Conservation (phyloP, 37 sponge, comb jelly and placozoan genomes). For the Tethya wilhelma region DNA sequence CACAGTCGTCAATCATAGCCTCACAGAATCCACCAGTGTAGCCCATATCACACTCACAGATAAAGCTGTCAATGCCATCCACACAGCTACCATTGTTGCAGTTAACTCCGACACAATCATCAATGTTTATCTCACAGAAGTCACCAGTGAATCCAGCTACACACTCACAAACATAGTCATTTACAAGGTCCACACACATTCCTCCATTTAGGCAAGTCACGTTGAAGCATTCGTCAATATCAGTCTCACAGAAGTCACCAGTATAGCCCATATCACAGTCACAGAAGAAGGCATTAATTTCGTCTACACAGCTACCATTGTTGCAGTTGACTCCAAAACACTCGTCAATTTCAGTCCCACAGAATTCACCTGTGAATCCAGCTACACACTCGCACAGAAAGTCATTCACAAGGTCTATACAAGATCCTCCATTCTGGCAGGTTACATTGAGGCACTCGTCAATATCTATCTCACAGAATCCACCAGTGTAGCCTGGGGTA, state of each 20-base stretch:
- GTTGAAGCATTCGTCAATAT: conserved; percentile 43
- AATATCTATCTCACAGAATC: conserved; percentile 24
- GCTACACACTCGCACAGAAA: conserved; percentile 66
- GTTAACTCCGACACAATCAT: conserved; percentile 50
- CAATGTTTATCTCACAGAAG: conserved; percentile 34
- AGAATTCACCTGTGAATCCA: conserved; percentile 54
- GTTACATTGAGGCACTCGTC: conserved; percentile 18
- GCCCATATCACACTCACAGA: conserved; percentile 46
- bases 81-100: conserved; percentile 57
- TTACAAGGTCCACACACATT: conserved; percentile 28
- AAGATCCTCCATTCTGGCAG: conserved; percentile 22
- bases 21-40: conserved; percentile 65
- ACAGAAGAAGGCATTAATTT: conserved; percentile 37
- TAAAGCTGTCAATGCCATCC: conserved; percentile 21
- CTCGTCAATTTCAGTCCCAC: conserved; percentile 61
- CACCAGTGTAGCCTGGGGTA: conserved; percentile 44
- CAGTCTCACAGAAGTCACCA: conserved; percentile 39
- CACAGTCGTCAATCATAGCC: conserved; percentile 29
- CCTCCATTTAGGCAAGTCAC: conserved; percentile 42
- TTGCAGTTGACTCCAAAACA: conserved; percentile 39
- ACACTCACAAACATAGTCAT: conserved; percentile 7
- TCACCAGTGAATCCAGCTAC: conserved; percentile 9
- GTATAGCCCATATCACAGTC: conserved; percentile 40
- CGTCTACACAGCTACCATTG: conserved; percentile 57
- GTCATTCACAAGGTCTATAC: conserved; percentile 20